Percentiles rank a stretch among this genome's conserved stretches.
These are phyloP conservation scores for Clarias fuscus DNA, from an alignment of 2,797 vertebrate genomes.

Conservation along the genomic window DNA sequence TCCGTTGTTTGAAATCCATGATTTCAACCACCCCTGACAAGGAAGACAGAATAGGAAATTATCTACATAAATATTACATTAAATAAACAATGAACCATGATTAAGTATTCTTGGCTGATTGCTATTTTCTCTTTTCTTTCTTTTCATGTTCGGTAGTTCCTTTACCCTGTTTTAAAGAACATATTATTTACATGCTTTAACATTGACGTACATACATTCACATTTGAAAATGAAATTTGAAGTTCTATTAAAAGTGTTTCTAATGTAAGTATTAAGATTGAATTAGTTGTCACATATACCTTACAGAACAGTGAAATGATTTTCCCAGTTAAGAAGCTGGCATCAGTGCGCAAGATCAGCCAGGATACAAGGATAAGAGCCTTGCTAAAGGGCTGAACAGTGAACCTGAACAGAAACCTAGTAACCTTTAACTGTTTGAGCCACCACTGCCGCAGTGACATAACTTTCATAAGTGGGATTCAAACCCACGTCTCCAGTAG, in stretches of 20 bases:
- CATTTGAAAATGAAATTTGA: background rate
- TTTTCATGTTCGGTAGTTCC: background rate
- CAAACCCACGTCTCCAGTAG: too few relatives aligned
- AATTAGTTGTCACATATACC: too few relatives aligned
- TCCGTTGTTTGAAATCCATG: background rate
- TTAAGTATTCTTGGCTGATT: background rate
- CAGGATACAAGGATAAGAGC: too few relatives aligned
- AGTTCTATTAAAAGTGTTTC: background rate
- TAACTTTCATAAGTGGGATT: too few relatives aligned
- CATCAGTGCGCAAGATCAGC: too few relatives aligned
- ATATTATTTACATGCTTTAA: background rate
- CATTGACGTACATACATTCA: too few relatives aligned
- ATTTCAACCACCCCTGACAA: background rate
- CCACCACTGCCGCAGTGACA: too few relatives aligned
- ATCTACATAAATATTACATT: background rate
- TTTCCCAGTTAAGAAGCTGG: too few relatives aligned
- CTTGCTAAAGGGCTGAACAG: too few relatives aligned
- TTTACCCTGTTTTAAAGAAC: background rate
- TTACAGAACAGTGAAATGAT: too few relatives aligned
- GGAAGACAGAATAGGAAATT: background rate
- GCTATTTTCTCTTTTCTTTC: background rate
- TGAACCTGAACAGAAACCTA: too few relatives aligned
- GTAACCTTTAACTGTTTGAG: too few relatives aligned
- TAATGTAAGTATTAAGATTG: background rate
- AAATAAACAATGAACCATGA: conserved; percentile 5